phyloP scores from a whole-genome alignment of 2,113 vertebrate genomes.

The Oreochromis niloticus region DNA sequence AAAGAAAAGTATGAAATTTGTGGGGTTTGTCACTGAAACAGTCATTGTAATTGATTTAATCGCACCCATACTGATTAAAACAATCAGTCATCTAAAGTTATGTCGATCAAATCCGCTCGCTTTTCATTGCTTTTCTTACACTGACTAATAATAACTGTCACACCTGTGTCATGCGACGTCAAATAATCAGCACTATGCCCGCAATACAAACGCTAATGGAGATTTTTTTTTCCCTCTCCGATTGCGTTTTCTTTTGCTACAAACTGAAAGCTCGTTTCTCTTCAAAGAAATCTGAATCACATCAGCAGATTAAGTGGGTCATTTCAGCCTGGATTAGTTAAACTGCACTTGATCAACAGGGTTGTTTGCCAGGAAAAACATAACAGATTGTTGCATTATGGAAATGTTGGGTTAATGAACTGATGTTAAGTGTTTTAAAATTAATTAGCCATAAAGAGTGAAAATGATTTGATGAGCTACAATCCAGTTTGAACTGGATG shows the following conservation, averaged over 20 bases:
- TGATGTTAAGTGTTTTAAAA: not conserved
- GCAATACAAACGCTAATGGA: not conserved
- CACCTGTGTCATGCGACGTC: not conserved
- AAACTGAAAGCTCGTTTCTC: not conserved
- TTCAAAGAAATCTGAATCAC: not conserved
- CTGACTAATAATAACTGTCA: not conserved
- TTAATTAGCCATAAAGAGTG: not conserved
- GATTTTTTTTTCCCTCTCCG: not conserved
- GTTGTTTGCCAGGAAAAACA: not conserved
- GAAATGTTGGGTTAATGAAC: not conserved
- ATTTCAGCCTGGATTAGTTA: not conserved
- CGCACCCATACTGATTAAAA: not conserved
- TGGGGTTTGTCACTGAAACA: not conserved
- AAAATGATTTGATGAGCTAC: not conserved
- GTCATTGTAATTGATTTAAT: not conserved
- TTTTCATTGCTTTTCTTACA: not conserved
- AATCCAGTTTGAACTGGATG: not conserved
- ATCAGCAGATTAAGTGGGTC: not conserved
- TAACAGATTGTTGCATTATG: not conserved
- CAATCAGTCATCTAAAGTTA: not conserved
- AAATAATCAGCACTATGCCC: not conserved
- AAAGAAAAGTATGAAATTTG: not conserved
- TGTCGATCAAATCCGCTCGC: not conserved
- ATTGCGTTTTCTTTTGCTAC: not conserved
- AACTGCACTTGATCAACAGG: not conserved